These are phyloP conservation scores for Cyphotilapia sp. DNA, from an alignment of 2,113 vertebrate species.

Conservation along the genomic window DNA sequence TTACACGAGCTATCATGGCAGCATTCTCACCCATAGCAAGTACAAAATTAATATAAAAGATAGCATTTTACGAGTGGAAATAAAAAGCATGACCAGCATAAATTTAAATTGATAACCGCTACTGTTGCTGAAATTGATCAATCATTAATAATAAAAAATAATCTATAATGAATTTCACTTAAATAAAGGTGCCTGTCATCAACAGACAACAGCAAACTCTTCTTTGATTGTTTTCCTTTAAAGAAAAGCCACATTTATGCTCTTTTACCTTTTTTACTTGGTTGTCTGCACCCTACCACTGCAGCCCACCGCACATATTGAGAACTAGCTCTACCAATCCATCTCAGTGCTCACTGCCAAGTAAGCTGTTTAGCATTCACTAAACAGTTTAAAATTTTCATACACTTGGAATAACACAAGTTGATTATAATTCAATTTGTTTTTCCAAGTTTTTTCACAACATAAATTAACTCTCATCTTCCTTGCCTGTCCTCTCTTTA, in stretches of 20 bases:
- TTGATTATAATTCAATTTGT: neutral
- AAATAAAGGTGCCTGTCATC: neutral
- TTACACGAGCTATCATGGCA: neutral
- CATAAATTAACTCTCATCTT: neutral
- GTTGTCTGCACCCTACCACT: neutral
- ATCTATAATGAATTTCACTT: neutral
- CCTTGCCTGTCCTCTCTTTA: neutral
- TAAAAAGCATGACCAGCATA: neutral
- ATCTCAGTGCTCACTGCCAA: neutral
- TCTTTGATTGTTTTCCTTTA: neutral
- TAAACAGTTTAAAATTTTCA: neutral
- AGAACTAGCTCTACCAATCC: neutral
- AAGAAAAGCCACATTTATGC: neutral
- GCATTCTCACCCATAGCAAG: neutral
- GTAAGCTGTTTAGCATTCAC: neutral
- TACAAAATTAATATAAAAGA: neutral
- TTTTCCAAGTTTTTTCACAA: neutral
- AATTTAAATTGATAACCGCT: neutral
- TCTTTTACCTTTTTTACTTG: neutral
- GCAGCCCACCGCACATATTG: neutral
- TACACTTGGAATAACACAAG: neutral
- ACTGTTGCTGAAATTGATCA: neutral
- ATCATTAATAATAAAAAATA: neutral
- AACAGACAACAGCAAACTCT: neutral
- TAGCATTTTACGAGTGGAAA: neutral